Evolutionary conservation across 2,888 invertebrate species (phyloP).

Genomic region (Xestia ashworthii): DNA sequence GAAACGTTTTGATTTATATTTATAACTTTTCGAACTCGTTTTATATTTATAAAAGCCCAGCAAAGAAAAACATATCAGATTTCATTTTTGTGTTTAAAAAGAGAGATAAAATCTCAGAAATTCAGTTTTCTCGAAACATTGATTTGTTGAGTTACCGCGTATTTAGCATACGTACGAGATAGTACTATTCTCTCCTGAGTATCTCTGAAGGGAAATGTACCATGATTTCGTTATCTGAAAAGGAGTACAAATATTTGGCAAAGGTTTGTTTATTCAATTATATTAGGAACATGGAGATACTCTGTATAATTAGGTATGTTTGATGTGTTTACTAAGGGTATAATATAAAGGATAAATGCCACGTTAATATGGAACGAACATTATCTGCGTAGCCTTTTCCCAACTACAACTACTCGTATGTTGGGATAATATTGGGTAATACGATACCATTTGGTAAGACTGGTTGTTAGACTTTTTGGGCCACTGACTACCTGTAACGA

Average conservation of each 20-base stretch:
- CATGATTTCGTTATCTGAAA: constrained; percentile 7
- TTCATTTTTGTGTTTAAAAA: background rate
- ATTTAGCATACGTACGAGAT: background rate
- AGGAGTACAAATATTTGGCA: constrained; percentile 11
- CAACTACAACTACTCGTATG: no score
- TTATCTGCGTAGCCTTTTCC: no score
- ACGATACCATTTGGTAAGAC: no score
- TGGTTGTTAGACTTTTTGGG: no score
- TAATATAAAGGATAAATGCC: background rate
- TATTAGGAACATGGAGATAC: background rate
- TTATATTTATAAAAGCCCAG: background rate
- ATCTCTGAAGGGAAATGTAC: constrained; percentile 17
- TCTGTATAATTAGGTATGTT: background rate
- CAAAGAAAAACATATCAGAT: background rate
- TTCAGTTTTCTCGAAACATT: background rate
- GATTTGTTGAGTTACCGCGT: background rate
- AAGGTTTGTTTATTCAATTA: constrained; percentile 17
- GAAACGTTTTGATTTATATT: no score
- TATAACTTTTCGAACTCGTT: no score
- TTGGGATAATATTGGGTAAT: no score
- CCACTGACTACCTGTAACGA: no score
- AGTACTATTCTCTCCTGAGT: background rate
- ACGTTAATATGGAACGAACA: no score
- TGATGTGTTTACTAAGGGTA: background rate
- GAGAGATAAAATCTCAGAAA: no score